These are phyloP conservation scores for Ptilonorhynchus violaceus DNA, from an alignment of 2,113 vertebrate species.

Conservation along the genomic window DNA sequence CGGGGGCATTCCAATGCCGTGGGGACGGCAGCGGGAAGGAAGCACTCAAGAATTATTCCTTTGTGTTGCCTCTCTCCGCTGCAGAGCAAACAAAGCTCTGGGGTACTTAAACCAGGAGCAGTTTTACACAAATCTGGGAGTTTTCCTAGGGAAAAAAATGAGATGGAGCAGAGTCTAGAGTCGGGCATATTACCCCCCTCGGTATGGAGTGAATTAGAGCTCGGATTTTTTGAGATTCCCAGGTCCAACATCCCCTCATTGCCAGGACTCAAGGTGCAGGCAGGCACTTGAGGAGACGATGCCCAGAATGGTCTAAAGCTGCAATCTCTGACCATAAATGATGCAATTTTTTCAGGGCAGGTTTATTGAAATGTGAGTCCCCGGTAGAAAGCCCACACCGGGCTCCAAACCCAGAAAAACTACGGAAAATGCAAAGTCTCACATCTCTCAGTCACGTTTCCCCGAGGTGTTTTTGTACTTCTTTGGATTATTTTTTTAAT, in stretches of 20 bases:
- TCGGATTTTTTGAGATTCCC: not conserved
- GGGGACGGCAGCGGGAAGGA: not conserved
- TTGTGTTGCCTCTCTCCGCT: accelerated
- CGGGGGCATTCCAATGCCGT: accelerated
- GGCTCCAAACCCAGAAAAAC: not conserved
- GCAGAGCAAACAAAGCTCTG: not conserved
- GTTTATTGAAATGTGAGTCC: not conserved
- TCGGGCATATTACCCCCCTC: accelerated
- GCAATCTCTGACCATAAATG: not conserved
- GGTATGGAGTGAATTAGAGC: accelerated
- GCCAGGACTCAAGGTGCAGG: not conserved
- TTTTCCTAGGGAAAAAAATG: not conserved
- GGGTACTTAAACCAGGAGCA: not conserved
- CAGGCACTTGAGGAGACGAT: not conserved
- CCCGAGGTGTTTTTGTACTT: not conserved
- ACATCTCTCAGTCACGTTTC: not conserved
- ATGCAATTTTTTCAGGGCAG: not conserved
- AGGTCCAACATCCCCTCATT: no score
- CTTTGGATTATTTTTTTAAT: not conserved
- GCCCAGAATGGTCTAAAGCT: not conserved
- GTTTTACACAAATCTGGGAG: no score
- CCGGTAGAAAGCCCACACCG: not conserved
- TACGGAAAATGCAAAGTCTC: not conserved
- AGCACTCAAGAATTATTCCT: accelerated
- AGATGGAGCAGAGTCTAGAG: accelerated